A percentile compares a stretch with the other conserved stretches of the same genome.
Conservation (phyloP, 2,113 vertebrate species). For the Aphelocoma coerulescens region DNA sequence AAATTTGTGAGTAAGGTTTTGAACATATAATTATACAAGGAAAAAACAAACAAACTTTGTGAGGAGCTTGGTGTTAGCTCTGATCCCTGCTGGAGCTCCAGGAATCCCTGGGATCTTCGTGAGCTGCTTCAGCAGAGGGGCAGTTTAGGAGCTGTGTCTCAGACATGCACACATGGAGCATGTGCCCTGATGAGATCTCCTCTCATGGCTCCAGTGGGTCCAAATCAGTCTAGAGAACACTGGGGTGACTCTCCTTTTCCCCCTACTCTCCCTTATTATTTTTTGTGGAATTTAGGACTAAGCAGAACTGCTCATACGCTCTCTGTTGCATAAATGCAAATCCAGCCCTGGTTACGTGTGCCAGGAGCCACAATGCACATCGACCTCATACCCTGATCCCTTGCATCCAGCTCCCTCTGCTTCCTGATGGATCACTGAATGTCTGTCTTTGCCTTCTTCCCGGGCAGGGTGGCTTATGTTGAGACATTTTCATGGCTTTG, state of each 20-base stretch:
- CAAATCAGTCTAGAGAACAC: background rate
- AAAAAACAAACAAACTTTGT: background rate
- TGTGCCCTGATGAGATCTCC: background rate
- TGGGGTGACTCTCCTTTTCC: background rate
- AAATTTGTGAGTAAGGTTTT: background rate
- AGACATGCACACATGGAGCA: fast-evolving
- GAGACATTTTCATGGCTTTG: background rate
- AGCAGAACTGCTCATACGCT: background rate
- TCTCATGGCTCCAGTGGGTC: background rate
- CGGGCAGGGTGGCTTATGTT: background rate
- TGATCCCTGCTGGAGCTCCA: background rate
- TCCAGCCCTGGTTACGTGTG: background rate
- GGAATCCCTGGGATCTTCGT: background rate
- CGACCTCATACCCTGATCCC: background rate
- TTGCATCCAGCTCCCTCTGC: background rate
- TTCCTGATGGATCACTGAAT: background rate
- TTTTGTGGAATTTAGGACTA: background rate
- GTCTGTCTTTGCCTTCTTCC: background rate
- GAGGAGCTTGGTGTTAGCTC: background rate
- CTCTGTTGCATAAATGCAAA: background rate
- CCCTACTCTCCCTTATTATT: background rate
- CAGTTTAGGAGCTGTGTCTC: fast-evolving
- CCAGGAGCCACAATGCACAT: fast-evolving
- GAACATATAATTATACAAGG: background rate
- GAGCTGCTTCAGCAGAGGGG: background rate